phyloP scores from a whole-genome alignment of 2,888 invertebrate genomes.

The Thereva unica region DNA sequence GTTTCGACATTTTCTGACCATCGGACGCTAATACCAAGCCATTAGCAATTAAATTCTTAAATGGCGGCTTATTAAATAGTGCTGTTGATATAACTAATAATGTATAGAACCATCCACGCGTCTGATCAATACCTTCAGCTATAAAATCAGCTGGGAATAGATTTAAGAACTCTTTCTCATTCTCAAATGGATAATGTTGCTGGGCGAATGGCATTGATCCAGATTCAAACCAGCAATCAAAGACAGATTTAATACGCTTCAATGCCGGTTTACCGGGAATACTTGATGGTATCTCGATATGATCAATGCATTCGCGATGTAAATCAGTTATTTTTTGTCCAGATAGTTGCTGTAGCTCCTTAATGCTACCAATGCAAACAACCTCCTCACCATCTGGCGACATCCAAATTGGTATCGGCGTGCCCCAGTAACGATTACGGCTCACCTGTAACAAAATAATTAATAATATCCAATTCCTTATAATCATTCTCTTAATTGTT shows the following conservation, averaged over 20 bases:
- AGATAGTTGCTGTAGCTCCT: slow-evolving; percentile 82
- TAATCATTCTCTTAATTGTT: too few relatives aligned
- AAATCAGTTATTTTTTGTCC: slow-evolving; percentile 84
- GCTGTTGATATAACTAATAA: slow-evolving; percentile 95
- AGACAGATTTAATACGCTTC: slow-evolving; percentile 87
- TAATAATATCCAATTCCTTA: too few relatives aligned
- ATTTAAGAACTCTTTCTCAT: slow-evolving; percentile 82
- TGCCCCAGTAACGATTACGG: slow-evolving; percentile 98
- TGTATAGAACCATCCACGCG: slow-evolving; percentile 98
- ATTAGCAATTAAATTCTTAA: slow-evolving; percentile 96
- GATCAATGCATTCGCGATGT: slow-evolving; percentile 93
- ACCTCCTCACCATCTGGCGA: slow-evolving; percentile 89
- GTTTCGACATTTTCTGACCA: slow-evolving; percentile 99
- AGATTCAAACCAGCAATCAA: slow-evolving; percentile 99
- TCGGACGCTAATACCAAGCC: slow-evolving; percentile 95
- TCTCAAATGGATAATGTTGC: slow-evolving; percentile 94
- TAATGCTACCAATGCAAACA: slow-evolving; percentile 93
- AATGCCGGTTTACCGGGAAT: slow-evolving; percentile 82
- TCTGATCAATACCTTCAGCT: slow-evolving; percentile 99
- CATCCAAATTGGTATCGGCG: slow-evolving; percentile 97
- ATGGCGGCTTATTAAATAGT: slow-evolving; percentile 93
- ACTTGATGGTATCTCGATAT: slow-evolving; percentile 88
- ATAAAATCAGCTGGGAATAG: slow-evolving; percentile 98
- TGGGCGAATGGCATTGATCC: slow-evolving; percentile 99
- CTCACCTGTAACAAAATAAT: slow-evolving; percentile 47